These are phyloP conservation scores for Drosophila tanythrix DNA, from an alignment of 2,888 invertebrate species.

Conservation along the genomic window DNA sequence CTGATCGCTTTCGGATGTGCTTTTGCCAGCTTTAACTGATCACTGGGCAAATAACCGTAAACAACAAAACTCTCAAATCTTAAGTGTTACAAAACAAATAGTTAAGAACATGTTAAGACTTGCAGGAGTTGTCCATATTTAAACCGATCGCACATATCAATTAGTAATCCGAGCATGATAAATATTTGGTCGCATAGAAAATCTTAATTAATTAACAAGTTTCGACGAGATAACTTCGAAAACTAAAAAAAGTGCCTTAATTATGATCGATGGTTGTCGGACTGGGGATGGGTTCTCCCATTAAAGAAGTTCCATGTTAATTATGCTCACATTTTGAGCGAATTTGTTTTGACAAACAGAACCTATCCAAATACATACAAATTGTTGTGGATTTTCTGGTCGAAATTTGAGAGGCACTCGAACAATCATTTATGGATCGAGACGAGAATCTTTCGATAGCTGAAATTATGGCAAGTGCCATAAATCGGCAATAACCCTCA, in stretches of 20 bases:
- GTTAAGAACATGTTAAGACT: not conserved
- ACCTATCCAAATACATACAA: not conserved
- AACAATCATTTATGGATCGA: not conserved
- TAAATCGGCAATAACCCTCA: not conserved
- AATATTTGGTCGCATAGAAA: not conserved
- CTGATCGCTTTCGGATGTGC: conserved; percentile 19
- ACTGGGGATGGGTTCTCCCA: no score
- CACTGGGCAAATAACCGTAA: not conserved
- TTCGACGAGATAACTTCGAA: not conserved
- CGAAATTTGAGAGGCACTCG: not conserved
- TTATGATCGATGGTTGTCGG: not conserved
- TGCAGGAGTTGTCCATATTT: not conserved
- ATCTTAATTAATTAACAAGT: not conserved
- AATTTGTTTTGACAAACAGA: not conserved
- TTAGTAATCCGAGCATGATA: not conserved
- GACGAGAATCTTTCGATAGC: not conserved
- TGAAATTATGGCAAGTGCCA: not conserved
- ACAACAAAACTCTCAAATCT: not conserved
- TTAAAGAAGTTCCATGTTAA: not conserved
- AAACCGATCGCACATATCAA: not conserved
- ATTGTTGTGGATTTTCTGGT: not conserved
- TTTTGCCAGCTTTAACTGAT: conserved; percentile 5
- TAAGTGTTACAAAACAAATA: not conserved
- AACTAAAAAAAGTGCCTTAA: not conserved
- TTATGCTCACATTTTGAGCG: no score